These are phyloP conservation scores for Pharmacophagus antenor DNA, from an alignment of 2,888 invertebrate species.

Conservation along the genomic window DNA sequence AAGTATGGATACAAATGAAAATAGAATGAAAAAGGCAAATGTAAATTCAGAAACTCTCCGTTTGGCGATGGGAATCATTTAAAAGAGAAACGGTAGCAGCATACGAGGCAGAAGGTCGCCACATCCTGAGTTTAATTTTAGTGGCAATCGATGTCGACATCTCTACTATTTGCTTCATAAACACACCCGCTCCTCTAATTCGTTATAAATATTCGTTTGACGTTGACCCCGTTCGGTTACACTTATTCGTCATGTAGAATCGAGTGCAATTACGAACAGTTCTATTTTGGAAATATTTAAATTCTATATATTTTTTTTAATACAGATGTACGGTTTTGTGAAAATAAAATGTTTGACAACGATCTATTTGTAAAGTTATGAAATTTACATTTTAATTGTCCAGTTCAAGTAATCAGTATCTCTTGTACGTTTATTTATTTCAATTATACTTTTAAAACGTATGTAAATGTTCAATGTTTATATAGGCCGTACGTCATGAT, in stretches of 20 bases:
- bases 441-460: no score
- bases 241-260: neutral
- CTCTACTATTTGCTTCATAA: constrained; percentile 27
- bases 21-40: neutral
- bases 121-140: constrained; percentile 29
- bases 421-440: no score
- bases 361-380: no score
- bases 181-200: constrained; percentile 17
- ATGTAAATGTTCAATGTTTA: no score
- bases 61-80: neutral
- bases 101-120: constrained; percentile 24
- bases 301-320: neutral
- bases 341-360: no score
- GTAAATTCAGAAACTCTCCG: neutral
- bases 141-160: constrained; percentile 28
- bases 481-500: no score
- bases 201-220: constrained; percentile 18
- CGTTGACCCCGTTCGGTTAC: constrained; percentile 16
- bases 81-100: constrained; percentile 15
- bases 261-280: neutral
- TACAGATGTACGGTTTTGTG: no score
- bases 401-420: no score
- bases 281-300: neutral
- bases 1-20: neutral
- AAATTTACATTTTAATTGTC: no score